These are phyloP conservation scores for Samia ricini DNA, from an alignment of 1,140 invertebrate species.

Conservation along the genomic window DNA sequence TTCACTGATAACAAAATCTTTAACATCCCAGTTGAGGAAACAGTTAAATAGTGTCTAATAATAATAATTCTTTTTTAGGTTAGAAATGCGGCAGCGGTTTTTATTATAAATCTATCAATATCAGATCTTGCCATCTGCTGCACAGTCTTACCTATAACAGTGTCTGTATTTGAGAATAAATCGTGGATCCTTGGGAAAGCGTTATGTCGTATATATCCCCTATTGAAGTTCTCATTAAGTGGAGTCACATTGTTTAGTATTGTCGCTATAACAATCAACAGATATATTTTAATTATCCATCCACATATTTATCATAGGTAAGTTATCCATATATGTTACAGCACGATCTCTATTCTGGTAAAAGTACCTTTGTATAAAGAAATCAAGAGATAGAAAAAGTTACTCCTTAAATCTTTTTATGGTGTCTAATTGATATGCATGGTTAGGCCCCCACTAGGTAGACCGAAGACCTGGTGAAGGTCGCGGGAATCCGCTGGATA, in stretches of 20 bases:
- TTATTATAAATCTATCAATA: conserved; percentile 87
- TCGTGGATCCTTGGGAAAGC: conserved; percentile 82
- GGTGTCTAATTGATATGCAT: no score
- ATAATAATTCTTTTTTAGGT: conserved; percentile 73
- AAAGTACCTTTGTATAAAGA: background rate
- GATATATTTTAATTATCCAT: conserved; percentile 89
- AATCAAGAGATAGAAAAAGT: no score
- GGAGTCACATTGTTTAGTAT: conserved; percentile 88
- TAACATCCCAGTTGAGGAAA: no score
- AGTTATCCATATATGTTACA: conserved; percentile 37
- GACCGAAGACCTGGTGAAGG: no score
- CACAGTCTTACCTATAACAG: conserved; percentile 86
- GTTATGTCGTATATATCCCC: conserved; percentile 84
- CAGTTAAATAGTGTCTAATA: background rate
- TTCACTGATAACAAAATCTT: no score
- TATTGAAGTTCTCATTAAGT: conserved; percentile 84
- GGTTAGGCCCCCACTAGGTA: no score
- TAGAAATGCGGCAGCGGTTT: conserved; percentile 86
- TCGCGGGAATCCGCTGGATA: no score
- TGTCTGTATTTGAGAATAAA: conserved; percentile 84
- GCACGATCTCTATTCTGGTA: background rate
- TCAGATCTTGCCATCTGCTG: conserved; percentile 87
- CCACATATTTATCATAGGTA: conserved; percentile 85
- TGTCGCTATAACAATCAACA: conserved; percentile 84
- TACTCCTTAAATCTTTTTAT: no score